These are phyloP conservation scores for Drosophila koepferae DNA, from an alignment of 2,888 invertebrate species.

Conservation along the genomic window DNA sequence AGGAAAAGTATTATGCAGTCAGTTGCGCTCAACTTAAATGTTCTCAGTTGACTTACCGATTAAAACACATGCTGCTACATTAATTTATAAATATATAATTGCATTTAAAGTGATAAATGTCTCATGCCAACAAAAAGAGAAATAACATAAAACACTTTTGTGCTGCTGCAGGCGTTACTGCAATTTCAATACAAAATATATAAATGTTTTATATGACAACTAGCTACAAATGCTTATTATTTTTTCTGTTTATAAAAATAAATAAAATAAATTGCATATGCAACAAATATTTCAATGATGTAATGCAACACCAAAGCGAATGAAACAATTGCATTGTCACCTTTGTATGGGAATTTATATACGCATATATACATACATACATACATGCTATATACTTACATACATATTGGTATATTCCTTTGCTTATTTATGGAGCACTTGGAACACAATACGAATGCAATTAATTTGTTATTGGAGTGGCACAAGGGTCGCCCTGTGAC, in stretches of 20 bases:
- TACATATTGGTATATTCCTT: neutral
- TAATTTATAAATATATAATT: neutral
- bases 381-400: neutral
- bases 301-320: neutral
- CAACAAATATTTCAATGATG: neutral
- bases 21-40: neutral
- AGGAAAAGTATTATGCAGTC: neutral
- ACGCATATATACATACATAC: neutral
- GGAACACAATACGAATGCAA: conserved; percentile 34
- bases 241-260: neutral
- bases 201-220: neutral
- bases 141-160: too few species aligned
- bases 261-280: neutral
- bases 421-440: conserved; percentile 19
- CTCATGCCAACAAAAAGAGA: too few species aligned
- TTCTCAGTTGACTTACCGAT: neutral
- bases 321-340: neutral
- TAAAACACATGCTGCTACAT: neutral
- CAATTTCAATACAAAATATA: neutral
- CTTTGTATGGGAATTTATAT: neutral
- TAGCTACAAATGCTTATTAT: neutral
- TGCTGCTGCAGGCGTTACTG: neutral
- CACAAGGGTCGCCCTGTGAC: neutral
- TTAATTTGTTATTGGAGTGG: conserved; percentile 37
- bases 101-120: neutral